These are phyloP conservation scores for Acanthosepion lycidas DNA, from an alignment of 2,888 invertebrate genomes.

Conservation along the genomic window DNA sequence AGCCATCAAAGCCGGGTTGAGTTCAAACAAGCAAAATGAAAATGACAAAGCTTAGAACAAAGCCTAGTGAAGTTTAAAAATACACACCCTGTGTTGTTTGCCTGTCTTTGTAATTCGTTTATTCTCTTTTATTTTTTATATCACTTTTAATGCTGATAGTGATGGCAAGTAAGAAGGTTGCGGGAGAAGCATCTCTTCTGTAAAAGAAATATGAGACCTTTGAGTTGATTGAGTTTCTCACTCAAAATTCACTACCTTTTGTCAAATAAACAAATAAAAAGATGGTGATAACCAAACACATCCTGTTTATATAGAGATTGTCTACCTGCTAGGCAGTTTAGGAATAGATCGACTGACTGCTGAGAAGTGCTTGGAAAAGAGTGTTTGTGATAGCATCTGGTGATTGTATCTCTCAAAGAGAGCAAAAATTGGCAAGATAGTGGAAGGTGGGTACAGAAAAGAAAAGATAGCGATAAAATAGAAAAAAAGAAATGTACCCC, in stretches of 20 bases:
- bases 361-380: background rate
- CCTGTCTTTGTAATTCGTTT: too few species aligned
- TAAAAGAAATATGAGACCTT: background rate
- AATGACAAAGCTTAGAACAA: background rate
- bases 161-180: background rate
- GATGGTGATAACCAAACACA: background rate
- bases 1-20: too few species aligned
- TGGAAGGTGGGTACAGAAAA: background rate
- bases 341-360: background rate
- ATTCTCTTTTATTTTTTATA: too few species aligned
- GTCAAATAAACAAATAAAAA: slow-evolving; percentile 20
- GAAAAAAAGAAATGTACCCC: background rate
- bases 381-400: background rate
- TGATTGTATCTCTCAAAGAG: background rate
- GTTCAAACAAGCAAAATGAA: background rate
- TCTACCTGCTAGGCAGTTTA: slow-evolving; percentile 3
- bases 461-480: background rate
- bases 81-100: too few species aligned
- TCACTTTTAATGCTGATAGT: background rate
- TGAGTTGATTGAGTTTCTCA: background rate
- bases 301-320: slow-evolving; percentile 20
- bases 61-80: too few species aligned
- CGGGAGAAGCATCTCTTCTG: background rate
- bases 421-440: background rate
- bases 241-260: background rate